These are phyloP conservation scores for Eugnorisma glareosa DNA, from an alignment of 2,888 invertebrate genomes.

Conservation along the genomic window DNA sequence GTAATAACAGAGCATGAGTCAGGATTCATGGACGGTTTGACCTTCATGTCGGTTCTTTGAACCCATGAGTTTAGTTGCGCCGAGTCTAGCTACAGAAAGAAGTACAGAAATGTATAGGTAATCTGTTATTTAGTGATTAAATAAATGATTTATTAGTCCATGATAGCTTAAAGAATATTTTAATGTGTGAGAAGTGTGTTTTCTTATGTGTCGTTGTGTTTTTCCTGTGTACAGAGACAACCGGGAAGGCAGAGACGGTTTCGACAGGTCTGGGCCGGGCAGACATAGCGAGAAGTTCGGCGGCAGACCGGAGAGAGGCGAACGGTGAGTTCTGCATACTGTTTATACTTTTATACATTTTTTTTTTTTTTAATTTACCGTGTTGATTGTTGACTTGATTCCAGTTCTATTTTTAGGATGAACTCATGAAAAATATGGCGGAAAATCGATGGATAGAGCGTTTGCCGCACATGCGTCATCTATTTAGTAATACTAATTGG, in stretches of 20 bases:
- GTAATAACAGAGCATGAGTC: conserved; percentile 76
- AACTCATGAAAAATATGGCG: conserved; percentile 26
- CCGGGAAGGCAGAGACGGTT: conserved; percentile 80
- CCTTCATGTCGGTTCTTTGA: conserved; percentile 86
- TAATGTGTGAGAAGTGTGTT: conserved; percentile 52
- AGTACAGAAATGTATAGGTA: conserved; percentile 83
- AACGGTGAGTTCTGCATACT: conserved; percentile 69
- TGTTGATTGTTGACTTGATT: neutral
- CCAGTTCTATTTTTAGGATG: conserved; percentile 21
- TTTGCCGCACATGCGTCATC: conserved; percentile 19
- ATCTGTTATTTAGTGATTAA: conserved; percentile 62
- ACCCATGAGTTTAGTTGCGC: conserved; percentile 73
- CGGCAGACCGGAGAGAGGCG: conserved; percentile 77
- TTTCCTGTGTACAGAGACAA: conserved; percentile 79
- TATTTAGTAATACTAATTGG: conserved; percentile 22
- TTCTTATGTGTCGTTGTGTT: conserved; percentile 56
- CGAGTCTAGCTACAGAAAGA: conserved; percentile 73
- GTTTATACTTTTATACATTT: no score
- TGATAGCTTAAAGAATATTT: conserved; percentile 44
- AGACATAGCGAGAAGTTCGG: conserved; percentile 85
- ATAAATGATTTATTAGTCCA: conserved; percentile 55
- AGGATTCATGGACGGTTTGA: conserved; percentile 83
- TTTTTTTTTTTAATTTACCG: neutral
- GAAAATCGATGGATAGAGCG: conserved; percentile 35
- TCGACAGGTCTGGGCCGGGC: conserved; percentile 84